phyloP scores from a whole-genome alignment of 2,113 vertebrate genomes.

The Corvus hawaiiensis region DNA sequence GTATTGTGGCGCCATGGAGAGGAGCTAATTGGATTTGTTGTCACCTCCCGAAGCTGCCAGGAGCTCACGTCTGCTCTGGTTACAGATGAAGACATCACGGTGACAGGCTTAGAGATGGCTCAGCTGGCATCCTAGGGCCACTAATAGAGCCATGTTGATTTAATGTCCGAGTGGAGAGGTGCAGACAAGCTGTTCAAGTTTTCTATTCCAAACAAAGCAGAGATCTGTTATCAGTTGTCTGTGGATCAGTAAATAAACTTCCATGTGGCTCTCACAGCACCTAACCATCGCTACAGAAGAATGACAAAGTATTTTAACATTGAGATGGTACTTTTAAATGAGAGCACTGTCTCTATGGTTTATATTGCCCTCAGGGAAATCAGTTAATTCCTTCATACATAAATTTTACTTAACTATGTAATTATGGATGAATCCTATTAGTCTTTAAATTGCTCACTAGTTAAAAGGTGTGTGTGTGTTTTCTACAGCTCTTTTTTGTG shows the following conservation, averaged over 20 bases:
- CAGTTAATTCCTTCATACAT: slow-evolving; percentile 73
- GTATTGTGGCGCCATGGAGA: slow-evolving; percentile 86
- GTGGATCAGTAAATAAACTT: slow-evolving; percentile 78
- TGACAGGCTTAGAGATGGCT: slow-evolving; percentile 97
- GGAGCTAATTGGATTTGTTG: slow-evolving; percentile 99
- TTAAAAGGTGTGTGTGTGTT: slow-evolving; percentile 71
- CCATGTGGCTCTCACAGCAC: slow-evolving; percentile 69
- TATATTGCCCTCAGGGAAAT: slow-evolving; percentile 73
- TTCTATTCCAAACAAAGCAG: slow-evolving; percentile 82
- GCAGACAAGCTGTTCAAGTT: slow-evolving; percentile 86
- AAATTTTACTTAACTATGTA: slow-evolving; percentile 82
- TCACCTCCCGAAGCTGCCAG: slow-evolving; percentile 97
- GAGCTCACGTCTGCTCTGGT: slow-evolving; percentile 95
- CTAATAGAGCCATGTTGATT: slow-evolving; percentile 93
- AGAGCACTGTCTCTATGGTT: slow-evolving; percentile 62
- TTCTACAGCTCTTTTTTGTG: slow-evolving; percentile 47
- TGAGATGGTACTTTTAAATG: slow-evolving; percentile 58
- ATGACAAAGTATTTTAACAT: slow-evolving; percentile 68
- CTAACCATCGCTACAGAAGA: slow-evolving; percentile 61
- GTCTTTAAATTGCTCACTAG: slow-evolving; percentile 66
- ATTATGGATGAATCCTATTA: slow-evolving; percentile 75
- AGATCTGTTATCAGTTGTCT: slow-evolving; percentile 77
- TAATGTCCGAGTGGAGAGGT: slow-evolving; percentile 90
- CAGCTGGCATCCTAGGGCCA: slow-evolving; percentile 95
- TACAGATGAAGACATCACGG: slow-evolving; percentile 99